phyloP scores from a whole-genome alignment of 2,888 invertebrate genomes.

The Emmelina monodactyla region DNA sequence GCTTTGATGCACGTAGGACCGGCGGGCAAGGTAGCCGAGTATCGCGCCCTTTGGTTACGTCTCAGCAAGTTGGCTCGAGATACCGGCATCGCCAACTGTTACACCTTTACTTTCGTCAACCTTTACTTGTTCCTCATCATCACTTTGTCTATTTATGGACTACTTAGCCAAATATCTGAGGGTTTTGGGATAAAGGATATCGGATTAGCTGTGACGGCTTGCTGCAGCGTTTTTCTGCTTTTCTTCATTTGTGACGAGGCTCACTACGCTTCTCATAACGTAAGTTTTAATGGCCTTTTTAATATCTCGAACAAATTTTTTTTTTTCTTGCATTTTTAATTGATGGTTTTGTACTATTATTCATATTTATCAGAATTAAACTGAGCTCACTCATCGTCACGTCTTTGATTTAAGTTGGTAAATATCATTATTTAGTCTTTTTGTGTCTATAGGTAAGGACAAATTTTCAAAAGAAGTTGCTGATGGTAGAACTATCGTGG shows the following conservation, averaged over 20 bases:
- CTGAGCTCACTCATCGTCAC: no score
- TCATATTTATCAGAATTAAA: no score
- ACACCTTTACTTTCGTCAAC: constrained; percentile 72
- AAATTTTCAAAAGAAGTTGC: constrained; percentile 76
- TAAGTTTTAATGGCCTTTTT: no score
- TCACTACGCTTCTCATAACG: constrained; percentile 76
- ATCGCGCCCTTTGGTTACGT: constrained; percentile 74
- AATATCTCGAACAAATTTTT: neutral
- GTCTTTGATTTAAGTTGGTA: no score
- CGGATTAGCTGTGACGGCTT: constrained; percentile 72
- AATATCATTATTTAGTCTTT: neutral
- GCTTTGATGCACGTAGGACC: constrained; percentile 74
- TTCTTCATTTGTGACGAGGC: constrained; percentile 79
- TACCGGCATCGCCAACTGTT: constrained; percentile 73
- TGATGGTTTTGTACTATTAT: no score
- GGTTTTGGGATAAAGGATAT: constrained; percentile 78
- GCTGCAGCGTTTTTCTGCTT: constrained; percentile 70
- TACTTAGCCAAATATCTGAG: constrained; percentile 75
- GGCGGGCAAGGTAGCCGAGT: constrained; percentile 73
- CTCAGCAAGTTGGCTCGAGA: constrained; percentile 72
- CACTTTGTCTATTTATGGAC: constrained; percentile 76
- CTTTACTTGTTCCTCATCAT: constrained; percentile 76
- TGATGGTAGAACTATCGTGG: constrained; percentile 77
- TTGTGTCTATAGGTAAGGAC: constrained; percentile 62
- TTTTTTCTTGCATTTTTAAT: no score